Evolutionary conservation across 2,797 vertebrate species (phyloP).

Genomic region (Lindbergichthys nudifrons): DNA sequence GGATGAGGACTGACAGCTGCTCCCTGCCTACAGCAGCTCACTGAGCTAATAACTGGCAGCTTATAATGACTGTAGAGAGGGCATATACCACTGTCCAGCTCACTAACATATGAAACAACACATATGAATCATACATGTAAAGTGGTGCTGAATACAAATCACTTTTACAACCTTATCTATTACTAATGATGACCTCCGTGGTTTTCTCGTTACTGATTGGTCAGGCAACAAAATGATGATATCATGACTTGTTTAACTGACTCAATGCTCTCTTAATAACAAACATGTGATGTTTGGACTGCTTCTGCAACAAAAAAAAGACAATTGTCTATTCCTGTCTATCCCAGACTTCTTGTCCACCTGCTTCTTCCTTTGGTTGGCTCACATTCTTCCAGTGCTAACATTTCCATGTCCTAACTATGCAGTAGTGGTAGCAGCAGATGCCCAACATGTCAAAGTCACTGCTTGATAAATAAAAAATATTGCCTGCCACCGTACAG

Average conservation of each 20-base stretch:
- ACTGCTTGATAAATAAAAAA: slow-evolving; percentile 43
- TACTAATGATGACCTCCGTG: slow-evolving; percentile 10
- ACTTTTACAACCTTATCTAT: neutral
- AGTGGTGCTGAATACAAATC: neutral
- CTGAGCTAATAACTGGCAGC: slow-evolving; percentile 55
- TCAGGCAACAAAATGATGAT: slow-evolving; percentile 4
- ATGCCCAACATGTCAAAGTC: slow-evolving; percentile 48
- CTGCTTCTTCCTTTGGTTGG: slow-evolving; percentile 7
- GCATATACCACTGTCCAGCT: slow-evolving; percentile 27
- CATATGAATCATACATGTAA: slow-evolving; percentile 14
- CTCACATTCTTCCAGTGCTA: slow-evolving; percentile 32
- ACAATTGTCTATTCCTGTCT: slow-evolving; percentile 9
- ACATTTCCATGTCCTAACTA: slow-evolving; percentile 17
- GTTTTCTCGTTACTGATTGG: slow-evolving; percentile 16
- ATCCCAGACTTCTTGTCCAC: slow-evolving; percentile 34
- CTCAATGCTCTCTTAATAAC: neutral
- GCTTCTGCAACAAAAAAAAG: slow-evolving; percentile 9
- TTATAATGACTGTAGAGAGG: slow-evolving; percentile 56
- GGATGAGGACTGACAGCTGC: slow-evolving; percentile 68
- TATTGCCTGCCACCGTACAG: slow-evolving; percentile 36
- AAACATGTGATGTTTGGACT: slow-evolving; percentile 20
- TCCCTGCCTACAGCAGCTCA: slow-evolving; percentile 66
- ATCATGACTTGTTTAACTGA: slow-evolving; percentile 4
- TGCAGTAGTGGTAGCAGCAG: slow-evolving; percentile 26
- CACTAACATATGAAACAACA: slow-evolving; percentile 33